phyloP scores from a whole-genome alignment of 2,888 invertebrate species.

The Agrochola lychnidis region DNA sequence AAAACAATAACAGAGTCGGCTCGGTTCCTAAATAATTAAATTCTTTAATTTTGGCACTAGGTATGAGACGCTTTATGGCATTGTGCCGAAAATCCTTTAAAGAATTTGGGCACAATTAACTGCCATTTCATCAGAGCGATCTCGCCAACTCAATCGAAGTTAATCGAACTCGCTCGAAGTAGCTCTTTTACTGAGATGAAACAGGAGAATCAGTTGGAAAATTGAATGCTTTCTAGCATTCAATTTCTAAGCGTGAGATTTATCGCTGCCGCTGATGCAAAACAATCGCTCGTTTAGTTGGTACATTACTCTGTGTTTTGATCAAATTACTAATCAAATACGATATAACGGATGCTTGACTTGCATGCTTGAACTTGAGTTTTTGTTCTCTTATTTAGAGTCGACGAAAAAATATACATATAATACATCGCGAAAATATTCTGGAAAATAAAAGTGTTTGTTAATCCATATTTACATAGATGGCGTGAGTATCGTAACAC shows the following conservation, averaged over 20 bases:
- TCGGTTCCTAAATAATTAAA: background rate
- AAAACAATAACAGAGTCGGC: background rate
- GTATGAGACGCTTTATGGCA: background rate
- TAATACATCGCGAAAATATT: background rate
- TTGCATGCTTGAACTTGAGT: too few species aligned
- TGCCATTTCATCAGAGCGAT: background rate
- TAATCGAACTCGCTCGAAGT: constrained; percentile 6
- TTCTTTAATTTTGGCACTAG: background rate
- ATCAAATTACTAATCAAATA: background rate
- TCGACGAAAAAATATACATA: background rate
- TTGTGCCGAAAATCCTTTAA: constrained; percentile 1
- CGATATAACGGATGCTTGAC: too few species aligned
- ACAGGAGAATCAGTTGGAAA: background rate
- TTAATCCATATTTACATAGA: background rate
- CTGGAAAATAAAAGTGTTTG: background rate
- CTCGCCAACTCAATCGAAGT: constrained; percentile 2
- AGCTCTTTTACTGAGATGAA: background rate
- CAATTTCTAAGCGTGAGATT: background rate
- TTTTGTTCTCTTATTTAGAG: background rate
- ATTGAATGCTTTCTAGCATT: too few species aligned
- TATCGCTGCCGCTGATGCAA: background rate
- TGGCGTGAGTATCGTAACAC: constrained; percentile 3
- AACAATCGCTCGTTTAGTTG: background rate
- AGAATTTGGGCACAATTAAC: background rate
- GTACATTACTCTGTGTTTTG: too few species aligned